Evolutionary conservation across 2,888 invertebrate genomes (phyloP).

Genomic region (Idaea straminata): DNA sequence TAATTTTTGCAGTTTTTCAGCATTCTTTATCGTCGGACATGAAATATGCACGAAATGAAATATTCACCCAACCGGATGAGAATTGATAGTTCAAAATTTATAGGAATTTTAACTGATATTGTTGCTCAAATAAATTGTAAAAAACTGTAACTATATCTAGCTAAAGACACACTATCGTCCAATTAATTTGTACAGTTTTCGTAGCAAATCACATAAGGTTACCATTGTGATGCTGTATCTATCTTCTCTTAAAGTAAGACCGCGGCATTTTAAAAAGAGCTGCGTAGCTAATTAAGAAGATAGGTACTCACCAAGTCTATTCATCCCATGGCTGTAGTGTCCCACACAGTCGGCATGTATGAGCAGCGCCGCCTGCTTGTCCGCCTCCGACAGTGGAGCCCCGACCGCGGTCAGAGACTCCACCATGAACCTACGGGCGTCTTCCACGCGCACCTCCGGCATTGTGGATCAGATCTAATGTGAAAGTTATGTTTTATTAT

Average conservation of each 20-base stretch:
- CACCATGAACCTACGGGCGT: conserved; percentile 79
- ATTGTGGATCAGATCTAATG: conserved; percentile 35
- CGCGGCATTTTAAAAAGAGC: too few relatives aligned
- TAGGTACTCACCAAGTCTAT: conserved; percentile 82
- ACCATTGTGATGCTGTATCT: too few relatives aligned
- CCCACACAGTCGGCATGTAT: conserved; percentile 89
- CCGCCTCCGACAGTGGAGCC: conserved; percentile 78
- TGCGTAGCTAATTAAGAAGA: neutral
- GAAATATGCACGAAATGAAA: too few relatives aligned
- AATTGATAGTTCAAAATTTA: neutral
- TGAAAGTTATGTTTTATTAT: conserved; percentile 6
- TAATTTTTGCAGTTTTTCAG: too few relatives aligned
- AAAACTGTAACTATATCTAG: neutral
- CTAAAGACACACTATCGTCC: too few relatives aligned
- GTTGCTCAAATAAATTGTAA: neutral
- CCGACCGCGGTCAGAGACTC: conserved; percentile 83
- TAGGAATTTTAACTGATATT: neutral
- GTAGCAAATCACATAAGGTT: too few relatives aligned
- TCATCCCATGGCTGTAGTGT: conserved; percentile 93
- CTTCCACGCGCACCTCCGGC: conserved; percentile 71
- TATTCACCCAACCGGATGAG: too few relatives aligned
- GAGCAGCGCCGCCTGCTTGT: conserved; percentile 82
- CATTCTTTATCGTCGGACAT: too few relatives aligned
- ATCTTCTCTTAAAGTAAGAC: too few relatives aligned
- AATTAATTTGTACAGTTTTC: too few relatives aligned